Evolutionary conservation across 2,113 vertebrate species (phyloP).

Genomic region (Pseudorectes ferrugineus): DNA sequence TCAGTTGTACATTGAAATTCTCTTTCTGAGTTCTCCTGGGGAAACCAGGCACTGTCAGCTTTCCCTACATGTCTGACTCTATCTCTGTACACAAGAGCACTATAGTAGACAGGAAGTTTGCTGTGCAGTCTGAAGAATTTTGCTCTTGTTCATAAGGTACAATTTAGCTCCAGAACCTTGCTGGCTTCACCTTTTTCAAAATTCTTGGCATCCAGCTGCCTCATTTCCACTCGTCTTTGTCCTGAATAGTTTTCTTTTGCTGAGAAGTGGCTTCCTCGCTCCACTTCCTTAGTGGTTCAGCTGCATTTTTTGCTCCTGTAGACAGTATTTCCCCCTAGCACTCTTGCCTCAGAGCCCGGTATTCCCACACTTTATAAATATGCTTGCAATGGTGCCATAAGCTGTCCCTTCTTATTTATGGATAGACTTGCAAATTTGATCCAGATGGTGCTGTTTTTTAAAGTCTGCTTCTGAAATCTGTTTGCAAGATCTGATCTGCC

Average conservation of each 20-base stretch:
- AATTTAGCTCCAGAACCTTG: background rate
- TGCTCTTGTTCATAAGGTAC: background rate
- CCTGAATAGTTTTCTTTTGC: background rate
- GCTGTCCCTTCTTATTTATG: constrained; percentile 46
- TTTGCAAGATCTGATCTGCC: constrained; percentile 59
- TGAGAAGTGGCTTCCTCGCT: background rate
- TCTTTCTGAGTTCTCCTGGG: background rate
- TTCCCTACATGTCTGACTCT: background rate
- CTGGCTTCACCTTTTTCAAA: background rate
- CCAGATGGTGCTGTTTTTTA: constrained; percentile 80
- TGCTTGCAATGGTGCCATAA: constrained; percentile 21
- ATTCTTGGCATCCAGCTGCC: background rate
- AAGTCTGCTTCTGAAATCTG: constrained; percentile 79
- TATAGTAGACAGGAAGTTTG: background rate
- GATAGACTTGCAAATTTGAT: constrained; percentile 67
- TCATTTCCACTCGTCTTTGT: background rate
- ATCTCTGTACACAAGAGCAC: background rate
- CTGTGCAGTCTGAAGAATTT: background rate
- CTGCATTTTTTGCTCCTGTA: background rate
- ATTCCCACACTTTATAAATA: constrained; percentile 4
- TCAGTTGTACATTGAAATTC: background rate
- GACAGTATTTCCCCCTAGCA: background rate
- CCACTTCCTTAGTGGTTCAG: background rate
- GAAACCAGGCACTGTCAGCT: background rate
- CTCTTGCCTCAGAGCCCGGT: background rate